Conservation (phyloP, 2,113 vertebrate genomes). For the Pseudolaguvia tuberculata region DNA sequence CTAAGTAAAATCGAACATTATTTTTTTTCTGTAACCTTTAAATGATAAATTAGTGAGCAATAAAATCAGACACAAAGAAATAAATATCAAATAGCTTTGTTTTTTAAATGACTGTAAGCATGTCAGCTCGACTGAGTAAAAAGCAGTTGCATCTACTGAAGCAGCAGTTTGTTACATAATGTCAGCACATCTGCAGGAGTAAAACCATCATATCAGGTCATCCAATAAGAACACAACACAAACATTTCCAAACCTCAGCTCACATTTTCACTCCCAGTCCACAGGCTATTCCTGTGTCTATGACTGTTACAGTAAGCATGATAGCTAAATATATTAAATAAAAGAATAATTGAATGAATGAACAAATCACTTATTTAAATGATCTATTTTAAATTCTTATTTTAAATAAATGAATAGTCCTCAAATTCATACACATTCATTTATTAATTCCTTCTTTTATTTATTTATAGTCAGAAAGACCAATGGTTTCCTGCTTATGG, state of each 20-base stretch:
- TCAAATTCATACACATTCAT: background rate
- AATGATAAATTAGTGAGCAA: background rate
- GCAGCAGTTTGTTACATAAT: background rate
- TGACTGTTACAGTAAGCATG: background rate
- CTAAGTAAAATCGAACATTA: no score
- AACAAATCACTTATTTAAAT: no score
- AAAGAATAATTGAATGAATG: no score
- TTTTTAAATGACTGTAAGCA: background rate
- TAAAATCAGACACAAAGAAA: background rate
- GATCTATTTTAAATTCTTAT: no score
- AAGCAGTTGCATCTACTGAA: background rate
- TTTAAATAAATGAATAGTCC: background rate
- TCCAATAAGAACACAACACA: background rate
- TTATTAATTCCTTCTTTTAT: background rate
- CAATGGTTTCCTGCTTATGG: background rate
- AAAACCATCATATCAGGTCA: background rate
- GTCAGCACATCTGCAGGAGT: background rate
- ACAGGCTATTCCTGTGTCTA: background rate
- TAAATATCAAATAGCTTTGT: background rate
- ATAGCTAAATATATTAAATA: no score
- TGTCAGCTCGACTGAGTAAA: background rate
- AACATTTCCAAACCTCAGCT: background rate
- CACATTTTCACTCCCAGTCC: no score
- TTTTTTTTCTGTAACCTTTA: background rate
- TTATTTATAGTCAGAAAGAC: background rate